Evolutionary conservation across 2,113 vertebrate species (phyloP).

Genomic region (Zootoca vivipara): DNA sequence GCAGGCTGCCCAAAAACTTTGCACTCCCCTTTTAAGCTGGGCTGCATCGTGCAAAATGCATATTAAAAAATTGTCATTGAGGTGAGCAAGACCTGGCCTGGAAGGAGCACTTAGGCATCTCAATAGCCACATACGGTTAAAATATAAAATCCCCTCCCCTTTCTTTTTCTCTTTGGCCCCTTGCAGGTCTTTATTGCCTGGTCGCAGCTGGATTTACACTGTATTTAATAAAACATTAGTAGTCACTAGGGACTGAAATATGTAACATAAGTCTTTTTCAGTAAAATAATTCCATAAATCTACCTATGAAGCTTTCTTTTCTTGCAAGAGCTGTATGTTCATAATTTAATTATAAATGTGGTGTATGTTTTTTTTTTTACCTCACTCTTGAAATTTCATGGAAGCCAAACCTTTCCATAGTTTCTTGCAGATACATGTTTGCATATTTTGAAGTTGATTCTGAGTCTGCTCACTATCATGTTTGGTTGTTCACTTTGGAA

Average conservation of each 20-base stretch:
- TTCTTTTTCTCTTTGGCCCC: conserved; percentile 53
- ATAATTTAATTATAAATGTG: conserved; percentile 73
- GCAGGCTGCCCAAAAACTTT: not conserved
- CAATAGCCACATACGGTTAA: conserved; percentile 44
- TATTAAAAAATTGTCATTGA: conserved; percentile 47
- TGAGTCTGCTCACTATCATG: conserved; percentile 46
- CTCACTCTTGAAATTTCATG: conserved; percentile 39
- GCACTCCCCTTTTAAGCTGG: conserved; percentile 40
- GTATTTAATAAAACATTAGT: conserved; percentile 84
- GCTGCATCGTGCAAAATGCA: not conserved
- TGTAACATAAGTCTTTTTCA: conserved; percentile 80
- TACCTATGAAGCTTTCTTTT: conserved; percentile 70
- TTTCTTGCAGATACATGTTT: conserved; percentile 53
- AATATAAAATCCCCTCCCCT: conserved; percentile 65
- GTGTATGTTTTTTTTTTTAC: conserved; percentile 31
- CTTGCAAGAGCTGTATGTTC: conserved; percentile 54
- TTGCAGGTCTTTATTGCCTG: conserved; percentile 76
- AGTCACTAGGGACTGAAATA: conserved; percentile 80
- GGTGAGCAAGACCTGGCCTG: conserved; percentile 49
- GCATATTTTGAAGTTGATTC: conserved; percentile 46
- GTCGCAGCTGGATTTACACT: conserved; percentile 78
- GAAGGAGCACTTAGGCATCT: conserved; percentile 49
- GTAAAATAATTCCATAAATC: conserved; percentile 84
- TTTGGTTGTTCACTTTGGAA: not conserved
- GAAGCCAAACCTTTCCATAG: conserved; percentile 55